phyloP scores from a whole-genome alignment of 2,797 vertebrate genomes.

The Simalia tracyae region DNA sequence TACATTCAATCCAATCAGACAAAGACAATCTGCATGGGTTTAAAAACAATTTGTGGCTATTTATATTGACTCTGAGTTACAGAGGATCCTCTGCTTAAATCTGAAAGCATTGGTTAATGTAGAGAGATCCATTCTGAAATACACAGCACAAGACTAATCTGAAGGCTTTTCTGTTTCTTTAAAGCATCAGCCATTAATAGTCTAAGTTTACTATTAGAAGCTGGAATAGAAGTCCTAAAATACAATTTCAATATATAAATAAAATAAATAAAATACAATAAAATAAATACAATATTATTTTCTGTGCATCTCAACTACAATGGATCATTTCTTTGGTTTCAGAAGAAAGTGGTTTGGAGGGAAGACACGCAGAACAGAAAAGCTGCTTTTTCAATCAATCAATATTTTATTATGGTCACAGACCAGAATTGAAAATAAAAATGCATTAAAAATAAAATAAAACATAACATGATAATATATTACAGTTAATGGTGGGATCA shows the following conservation, averaged over 20 bases:
- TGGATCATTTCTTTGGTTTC: constrained; percentile 61
- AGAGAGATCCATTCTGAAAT: constrained; percentile 56
- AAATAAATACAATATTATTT: constrained; percentile 40
- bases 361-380: constrained; percentile 54
- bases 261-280: no score
- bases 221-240: constrained; percentile 53
- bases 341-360: constrained; percentile 49
- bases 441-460: no score
- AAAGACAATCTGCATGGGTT: background rate
- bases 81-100: constrained; percentile 54
- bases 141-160: constrained; percentile 54
- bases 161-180: constrained; percentile 68
- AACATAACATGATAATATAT: no score
- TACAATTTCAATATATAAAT: constrained; percentile 38
- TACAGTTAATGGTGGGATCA: no score
- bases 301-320: constrained; percentile 61
- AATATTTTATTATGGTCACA: no score
- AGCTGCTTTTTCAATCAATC: constrained; percentile 22
- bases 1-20: background rate
- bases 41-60: background rate
- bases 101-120: constrained; percentile 64
- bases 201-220: constrained; percentile 67
- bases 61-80: constrained; percentile 32
- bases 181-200: constrained; percentile 67
- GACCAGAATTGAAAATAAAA: no score